Evolutionary conservation across 2,888 invertebrate species (phyloP).

Genomic region (Ormyrus nitidulus): DNA sequence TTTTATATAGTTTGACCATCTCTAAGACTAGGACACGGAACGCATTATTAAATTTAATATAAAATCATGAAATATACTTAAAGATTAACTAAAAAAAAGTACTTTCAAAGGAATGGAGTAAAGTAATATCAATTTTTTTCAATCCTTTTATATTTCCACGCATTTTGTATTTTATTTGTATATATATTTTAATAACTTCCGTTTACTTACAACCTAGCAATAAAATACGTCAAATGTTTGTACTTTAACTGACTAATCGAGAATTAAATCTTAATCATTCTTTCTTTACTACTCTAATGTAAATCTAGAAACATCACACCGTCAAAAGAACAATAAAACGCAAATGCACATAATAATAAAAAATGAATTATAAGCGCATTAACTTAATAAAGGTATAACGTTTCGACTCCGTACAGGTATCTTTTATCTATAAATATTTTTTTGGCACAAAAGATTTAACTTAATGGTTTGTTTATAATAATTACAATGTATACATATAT

Average conservation of each 20-base stretch:
- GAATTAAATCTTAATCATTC: constrained; percentile 67
- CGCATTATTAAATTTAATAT: constrained; percentile 4
- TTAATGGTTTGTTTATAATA: constrained; percentile 51
- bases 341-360: constrained; percentile 44
- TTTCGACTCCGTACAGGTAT: constrained; percentile 51
- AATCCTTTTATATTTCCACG: constrained; percentile 45
- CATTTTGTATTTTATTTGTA: constrained; percentile 23
- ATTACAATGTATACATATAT: constrained; percentile 52
- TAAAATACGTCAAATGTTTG: constrained; percentile 83
- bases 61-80: constrained; percentile 16
- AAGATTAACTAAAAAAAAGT: constrained; percentile 63
- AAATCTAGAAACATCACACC: constrained; percentile 57
- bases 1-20: neutral
- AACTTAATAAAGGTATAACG: constrained; percentile 55
- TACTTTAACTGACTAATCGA: constrained; percentile 90
- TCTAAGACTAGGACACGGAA: neutral
- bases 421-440: constrained; percentile 47
- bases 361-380: constrained; percentile 52
- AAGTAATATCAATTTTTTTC: constrained; percentile 34
- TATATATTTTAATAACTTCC: constrained; percentile 57
- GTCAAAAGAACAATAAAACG: constrained; percentile 52
- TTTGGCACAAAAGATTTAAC: constrained; percentile 57
- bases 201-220: constrained; percentile 68
- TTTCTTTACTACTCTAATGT: constrained; percentile 47
- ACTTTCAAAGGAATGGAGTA: constrained; percentile 52